These are phyloP conservation scores for Lithobates pipiens DNA, from an alignment of 2,797 vertebrate genomes.

Conservation along the genomic window DNA sequence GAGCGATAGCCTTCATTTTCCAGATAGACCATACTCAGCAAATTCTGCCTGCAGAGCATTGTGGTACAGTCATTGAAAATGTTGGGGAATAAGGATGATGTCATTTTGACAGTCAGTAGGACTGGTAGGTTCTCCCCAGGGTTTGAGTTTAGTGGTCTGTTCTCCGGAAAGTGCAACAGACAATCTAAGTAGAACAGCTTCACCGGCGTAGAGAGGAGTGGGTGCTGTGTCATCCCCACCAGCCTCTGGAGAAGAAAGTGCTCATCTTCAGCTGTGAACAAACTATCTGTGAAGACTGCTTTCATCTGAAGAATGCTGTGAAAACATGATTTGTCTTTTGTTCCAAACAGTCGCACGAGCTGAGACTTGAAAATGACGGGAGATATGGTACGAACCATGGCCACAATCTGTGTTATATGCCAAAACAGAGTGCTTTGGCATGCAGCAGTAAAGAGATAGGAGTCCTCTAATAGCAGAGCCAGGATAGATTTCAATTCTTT, in stretches of 20 bases:
- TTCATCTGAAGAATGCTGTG: conserved; percentile 86
- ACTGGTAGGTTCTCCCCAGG: conserved; percentile 81
- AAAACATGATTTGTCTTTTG: conserved; percentile 78
- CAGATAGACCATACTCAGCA: conserved; percentile 82
- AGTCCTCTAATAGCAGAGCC: conserved; percentile 83
- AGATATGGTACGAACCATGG: conserved; percentile 82
- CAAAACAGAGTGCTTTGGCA: conserved; percentile 83
- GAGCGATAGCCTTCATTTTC: conserved; percentile 77
- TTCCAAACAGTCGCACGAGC: conserved; percentile 86
- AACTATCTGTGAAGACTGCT: conserved; percentile 85
- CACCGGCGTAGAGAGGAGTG: conserved; percentile 72
- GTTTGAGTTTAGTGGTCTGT: conserved; percentile 80
- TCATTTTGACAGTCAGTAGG: conserved; percentile 79
- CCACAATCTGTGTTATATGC: conserved; percentile 80
- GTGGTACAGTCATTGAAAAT: conserved; percentile 82
- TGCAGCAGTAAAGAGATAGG: conserved; percentile 83
- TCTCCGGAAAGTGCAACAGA: conserved; percentile 88
- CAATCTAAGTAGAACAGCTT: conserved; percentile 88
- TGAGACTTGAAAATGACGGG: conserved; percentile 86
- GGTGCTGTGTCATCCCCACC: conserved; percentile 85
- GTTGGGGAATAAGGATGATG: conserved; percentile 78
- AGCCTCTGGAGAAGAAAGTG: conserved; percentile 84
- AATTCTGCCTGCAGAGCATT: conserved; percentile 82
- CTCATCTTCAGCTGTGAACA: conserved; percentile 88
- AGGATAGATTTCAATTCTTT: conserved; percentile 81